These are phyloP conservation scores for Rhogogaster chlorosoma DNA, from an alignment of 2,888 invertebrate species.

Conservation along the genomic window DNA sequence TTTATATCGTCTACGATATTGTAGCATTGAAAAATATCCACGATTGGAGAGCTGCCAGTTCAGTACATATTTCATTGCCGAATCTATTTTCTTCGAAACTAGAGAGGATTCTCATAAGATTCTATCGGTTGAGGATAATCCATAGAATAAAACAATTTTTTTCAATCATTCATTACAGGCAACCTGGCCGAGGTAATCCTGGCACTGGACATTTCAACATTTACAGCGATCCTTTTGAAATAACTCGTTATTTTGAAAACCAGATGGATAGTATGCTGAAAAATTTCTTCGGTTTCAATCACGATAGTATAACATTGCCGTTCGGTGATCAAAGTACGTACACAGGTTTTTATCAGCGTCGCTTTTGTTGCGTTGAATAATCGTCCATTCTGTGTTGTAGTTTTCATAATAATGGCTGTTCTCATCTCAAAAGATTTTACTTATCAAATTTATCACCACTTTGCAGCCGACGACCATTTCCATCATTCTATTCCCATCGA, in stretches of 20 bases:
- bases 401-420: neutral
- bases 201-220: conserved; percentile 76
- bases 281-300: conserved; percentile 73
- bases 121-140: neutral
- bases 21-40: neutral
- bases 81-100: neutral
- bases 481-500: conserved; percentile 49
- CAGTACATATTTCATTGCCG: too few relatives aligned
- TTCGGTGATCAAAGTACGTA: conserved; percentile 35
- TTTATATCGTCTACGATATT: conserved; percentile 11
- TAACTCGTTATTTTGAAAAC: conserved; percentile 82
- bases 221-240: conserved; percentile 82
- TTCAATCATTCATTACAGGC: neutral
- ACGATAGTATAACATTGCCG: conserved; percentile 15
- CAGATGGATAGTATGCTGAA: conserved; percentile 82
- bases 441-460: neutral
- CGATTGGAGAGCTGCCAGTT: neutral
- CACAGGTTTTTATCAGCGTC: neutral
- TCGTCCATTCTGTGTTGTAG: neutral
- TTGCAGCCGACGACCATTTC: neutral
- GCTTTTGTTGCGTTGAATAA: neutral
- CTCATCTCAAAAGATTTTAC: neutral
- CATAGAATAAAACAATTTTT: neutral
- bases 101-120: neutral
- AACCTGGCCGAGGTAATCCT: conserved; percentile 3